These are phyloP conservation scores for Sebastes vulpes DNA, from an alignment of 2,797 vertebrate genomes.

Conservation along the genomic window DNA sequence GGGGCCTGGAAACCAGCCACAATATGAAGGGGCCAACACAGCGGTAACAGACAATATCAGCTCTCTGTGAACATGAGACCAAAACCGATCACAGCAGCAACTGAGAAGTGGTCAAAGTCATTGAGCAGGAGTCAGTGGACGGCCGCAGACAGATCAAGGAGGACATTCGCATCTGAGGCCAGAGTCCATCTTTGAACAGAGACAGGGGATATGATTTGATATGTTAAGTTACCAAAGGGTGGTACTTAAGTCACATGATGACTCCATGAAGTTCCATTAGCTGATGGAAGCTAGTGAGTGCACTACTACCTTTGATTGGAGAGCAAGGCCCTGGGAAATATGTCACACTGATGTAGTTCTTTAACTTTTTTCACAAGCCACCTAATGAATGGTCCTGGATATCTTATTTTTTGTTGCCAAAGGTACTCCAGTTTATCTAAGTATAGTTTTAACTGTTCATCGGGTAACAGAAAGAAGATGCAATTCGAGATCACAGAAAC, in stretches of 20 bases:
- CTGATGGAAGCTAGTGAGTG: not conserved
- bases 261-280: not conserved
- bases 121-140: not conserved
- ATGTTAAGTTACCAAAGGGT: not conserved
- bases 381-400: not conserved
- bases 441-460: not conserved
- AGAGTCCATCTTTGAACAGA: not conserved
- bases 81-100: not conserved
- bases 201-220: not conserved
- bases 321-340: conserved; percentile 5
- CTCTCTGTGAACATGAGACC: not conserved
- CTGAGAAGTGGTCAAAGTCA: not conserved
- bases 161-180: not conserved
- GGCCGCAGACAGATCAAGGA: not conserved
- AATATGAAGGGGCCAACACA: not conserved
- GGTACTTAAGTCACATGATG: not conserved
- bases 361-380: not conserved
- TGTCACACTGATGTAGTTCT: not conserved
- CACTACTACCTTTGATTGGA: conserved; percentile 40
- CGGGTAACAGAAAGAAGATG: not conserved
- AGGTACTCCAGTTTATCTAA: not conserved
- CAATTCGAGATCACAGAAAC: not conserved
- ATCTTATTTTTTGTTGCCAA: not conserved
- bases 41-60: not conserved
- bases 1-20: not conserved